Evolutionary conservation across 1,140 invertebrate genomes (phyloP), one percentile per base, ranked within the genome.

Genomic region (Trachymyrmex cornetzi): DNA sequence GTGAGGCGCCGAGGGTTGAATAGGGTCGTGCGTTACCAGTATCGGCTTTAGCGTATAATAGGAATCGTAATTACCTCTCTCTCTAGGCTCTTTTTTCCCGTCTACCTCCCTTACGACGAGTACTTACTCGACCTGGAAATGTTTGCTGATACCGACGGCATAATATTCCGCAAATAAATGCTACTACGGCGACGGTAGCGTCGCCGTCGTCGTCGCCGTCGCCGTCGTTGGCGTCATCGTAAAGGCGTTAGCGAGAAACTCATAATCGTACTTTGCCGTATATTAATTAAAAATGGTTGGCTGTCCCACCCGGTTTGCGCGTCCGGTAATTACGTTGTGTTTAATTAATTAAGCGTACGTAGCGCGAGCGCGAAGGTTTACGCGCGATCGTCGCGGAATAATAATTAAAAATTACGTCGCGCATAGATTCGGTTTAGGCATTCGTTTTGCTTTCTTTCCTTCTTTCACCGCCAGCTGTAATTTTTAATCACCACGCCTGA

Each of bases 261-360:
- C 55, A 57, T 84, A 63, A 84, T 84, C 69, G 80, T 48, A 44
- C 55, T 24, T 75, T 30, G 27, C 22, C 55, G 55, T 84, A 84
- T 74, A 84, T 84, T 84, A 84, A 84, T 84, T 84, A 84, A 84
- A 84, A 84, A 84, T 75, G 38, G 55, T 74, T 14, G 30, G 38
- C 71, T 30, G 69, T 75, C 55, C 55, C 57, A 24, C 24, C 14
- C 27, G 38, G 27, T 16, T 38, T 55, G 24, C 53, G 67, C 55
- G 6, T 50, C 55, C 55, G 16, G 55, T 75, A 84, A 84, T 84
- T 74, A 75, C 69, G 69, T 61, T 84, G 38, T 75, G 69, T 84
- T 84, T 74, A 84, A 84, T 84, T 84, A 84, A 84, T 84, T 84
- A 84, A 74, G 80, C 69, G 48, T 75, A 30, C 80, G 69, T 69